Conservation (phyloP, 2,113 vertebrate genomes). For the Ancistrus triradiatus region DNA sequence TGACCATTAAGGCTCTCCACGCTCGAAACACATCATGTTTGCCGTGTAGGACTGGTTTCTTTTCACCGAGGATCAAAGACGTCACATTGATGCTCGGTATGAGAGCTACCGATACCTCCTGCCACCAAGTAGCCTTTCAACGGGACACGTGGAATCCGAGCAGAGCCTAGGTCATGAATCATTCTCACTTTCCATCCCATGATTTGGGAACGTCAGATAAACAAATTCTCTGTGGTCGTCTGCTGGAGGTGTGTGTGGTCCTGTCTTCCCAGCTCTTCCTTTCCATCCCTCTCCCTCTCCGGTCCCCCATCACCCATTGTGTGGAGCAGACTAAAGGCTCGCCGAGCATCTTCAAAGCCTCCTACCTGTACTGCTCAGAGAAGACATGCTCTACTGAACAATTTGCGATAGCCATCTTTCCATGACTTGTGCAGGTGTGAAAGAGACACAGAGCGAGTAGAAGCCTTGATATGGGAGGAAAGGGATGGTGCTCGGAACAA, state of each 20-base stretch:
- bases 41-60: slow-evolving; percentile 33
- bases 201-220: slow-evolving; percentile 26
- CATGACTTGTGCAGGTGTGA: slow-evolving; percentile 58
- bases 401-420: slow-evolving; percentile 55
- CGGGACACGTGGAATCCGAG: neutral
- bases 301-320: slow-evolving; percentile 49
- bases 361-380: slow-evolving; percentile 29
- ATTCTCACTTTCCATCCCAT: slow-evolving; percentile 15
- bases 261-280: slow-evolving; percentile 32
- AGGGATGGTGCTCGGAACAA: neutral
- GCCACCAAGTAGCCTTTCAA: neutral
- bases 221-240: slow-evolving; percentile 21
- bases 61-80: slow-evolving; percentile 28
- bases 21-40: neutral
- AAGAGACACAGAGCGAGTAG: slow-evolving; percentile 45
- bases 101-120: slow-evolving; percentile 14
- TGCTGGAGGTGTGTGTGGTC: slow-evolving; percentile 54
- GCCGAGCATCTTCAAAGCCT: slow-evolving; percentile 57
- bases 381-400: slow-evolving; percentile 40
- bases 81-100: slow-evolving; percentile 24
- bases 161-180: slow-evolving; percentile 18
- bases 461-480: neutral
- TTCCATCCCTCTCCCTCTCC: slow-evolving; percentile 23
- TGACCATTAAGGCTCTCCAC: neutral
- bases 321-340: slow-evolving; percentile 37